These are phyloP conservation scores for Periparus ater DNA, from an alignment of 2,797 vertebrate species.

Conservation along the genomic window DNA sequence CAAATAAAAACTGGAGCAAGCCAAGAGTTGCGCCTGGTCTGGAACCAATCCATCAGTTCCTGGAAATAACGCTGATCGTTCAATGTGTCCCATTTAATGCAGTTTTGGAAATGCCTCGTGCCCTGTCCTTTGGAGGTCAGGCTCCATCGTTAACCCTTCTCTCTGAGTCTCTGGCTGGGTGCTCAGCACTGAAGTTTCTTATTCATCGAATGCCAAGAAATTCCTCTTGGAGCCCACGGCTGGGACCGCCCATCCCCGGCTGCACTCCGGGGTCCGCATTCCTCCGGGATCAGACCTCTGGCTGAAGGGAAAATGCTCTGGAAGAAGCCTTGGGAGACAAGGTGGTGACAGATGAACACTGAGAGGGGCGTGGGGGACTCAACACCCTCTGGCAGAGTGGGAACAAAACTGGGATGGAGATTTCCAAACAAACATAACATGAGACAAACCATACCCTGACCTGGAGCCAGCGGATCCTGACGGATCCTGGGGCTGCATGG, in stretches of 20 bases:
- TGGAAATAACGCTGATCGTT: not conserved
- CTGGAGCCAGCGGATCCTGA: fast-evolving
- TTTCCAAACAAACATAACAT: not conserved
- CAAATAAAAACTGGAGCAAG: not conserved
- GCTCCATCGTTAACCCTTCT: not conserved
- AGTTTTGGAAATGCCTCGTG: not conserved
- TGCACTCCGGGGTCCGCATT: not conserved
- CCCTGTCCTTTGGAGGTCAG: not conserved
- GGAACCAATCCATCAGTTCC: not conserved
- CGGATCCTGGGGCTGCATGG: fast-evolving
- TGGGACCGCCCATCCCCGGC: fast-evolving
- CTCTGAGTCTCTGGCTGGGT: not conserved
- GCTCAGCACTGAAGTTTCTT: not conserved
- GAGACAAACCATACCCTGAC: not conserved
- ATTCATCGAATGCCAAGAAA: not conserved
- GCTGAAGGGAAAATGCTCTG: not conserved
- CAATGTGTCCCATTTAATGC: not conserved
- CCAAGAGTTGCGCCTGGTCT: not conserved
- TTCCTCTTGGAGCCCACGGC: not conserved
- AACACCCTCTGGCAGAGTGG: not conserved
- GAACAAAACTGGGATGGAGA: not conserved
- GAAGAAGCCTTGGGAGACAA: not conserved
- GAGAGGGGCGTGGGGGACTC: not conserved
- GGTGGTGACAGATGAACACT: not conserved
- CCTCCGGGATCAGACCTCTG: not conserved